Evolutionary conservation across 2,888 invertebrate genomes (phyloP), one percentile per base, ranked within the genome.

Genomic region (Cheilosia impressa): DNA sequence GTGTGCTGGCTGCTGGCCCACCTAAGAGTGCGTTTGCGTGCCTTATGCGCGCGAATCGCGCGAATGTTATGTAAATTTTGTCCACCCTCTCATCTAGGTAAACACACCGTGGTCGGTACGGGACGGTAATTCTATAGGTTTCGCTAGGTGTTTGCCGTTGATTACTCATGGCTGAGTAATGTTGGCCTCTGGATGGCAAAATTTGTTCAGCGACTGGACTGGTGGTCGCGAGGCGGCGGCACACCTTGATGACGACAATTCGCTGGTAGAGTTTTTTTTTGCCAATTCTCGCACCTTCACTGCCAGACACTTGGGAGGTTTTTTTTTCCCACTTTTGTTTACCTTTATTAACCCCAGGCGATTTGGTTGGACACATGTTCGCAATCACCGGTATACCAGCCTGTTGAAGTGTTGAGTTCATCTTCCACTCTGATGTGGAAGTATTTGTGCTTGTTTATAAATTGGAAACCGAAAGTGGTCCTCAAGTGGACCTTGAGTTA

Each of bases 11-110:
- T 50, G 50, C 57, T 79, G 63, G 79, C 82, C 77, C 82, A 82
- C 82, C 82, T 81, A 63, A 81, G 78, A 73, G 78, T 83, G 82
- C 82, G 82, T 83, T 72, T 78, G 78, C 82, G 72, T 83, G 72
- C 83, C 66, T 83, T 73, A 80, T 80, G 66, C 47, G 55, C 68
- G 62, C 69, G 45, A 73, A 63, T 73, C 31, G 57, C 79, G 65
- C 68, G 55, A 81, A 69, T 63, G 71, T 62, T 79, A 79, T 80
- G 84, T 83, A 68, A 73, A 83, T 78, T 62, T 69, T 63, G 60
- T 72, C 38, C 69, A 68, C 79, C 79, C 79, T 27, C 65, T 60
- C 50, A 13, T 27, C 65, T 60, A 43, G 10, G 7, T 45, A 50
- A 5, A n/a, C 17, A 62, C 17, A 69, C 2, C 9, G 22, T 19